Percentiles rank a stretch among this genome's conserved stretches.
Evolutionary conservation across 2,113 vertebrate species (phyloP).

Genomic region (Pseudois nayaur): DNA sequence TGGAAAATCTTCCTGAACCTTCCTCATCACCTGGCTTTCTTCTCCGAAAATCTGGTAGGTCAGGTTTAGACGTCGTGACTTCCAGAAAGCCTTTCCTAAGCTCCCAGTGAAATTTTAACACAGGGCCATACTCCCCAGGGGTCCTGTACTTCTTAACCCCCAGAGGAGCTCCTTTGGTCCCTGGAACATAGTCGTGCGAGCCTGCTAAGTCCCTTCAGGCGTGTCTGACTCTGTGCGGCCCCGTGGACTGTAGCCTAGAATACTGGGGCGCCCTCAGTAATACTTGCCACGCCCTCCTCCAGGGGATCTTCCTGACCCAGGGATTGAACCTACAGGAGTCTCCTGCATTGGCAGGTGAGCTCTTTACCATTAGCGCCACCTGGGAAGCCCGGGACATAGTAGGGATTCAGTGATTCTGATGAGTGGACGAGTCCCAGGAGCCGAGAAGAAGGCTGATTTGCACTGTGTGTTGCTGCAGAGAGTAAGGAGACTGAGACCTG

Average conservation of each 20-base stretch:
- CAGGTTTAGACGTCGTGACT: background rate
- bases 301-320: background rate
- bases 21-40: background rate
- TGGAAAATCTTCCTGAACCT: background rate
- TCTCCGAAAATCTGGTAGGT: background rate
- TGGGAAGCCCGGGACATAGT: background rate
- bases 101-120: background rate
- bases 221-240: background rate
- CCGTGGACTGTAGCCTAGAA: background rate
- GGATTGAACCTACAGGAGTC: fast-evolving
- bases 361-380: background rate
- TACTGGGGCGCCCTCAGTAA: no score
- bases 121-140: background rate
- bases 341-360: background rate
- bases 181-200: background rate
- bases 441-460: background rate
- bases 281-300: background rate
- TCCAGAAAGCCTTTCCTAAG: background rate
- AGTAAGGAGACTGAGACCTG: background rate
- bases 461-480: background rate
- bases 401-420: no score
- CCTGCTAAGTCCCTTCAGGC: background rate
- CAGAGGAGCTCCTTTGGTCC: background rate
- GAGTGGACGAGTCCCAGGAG: background rate
- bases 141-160: background rate